phyloP scores from a whole-genome alignment of 2,797 vertebrate species.

The Syngnathus acus region DNA sequence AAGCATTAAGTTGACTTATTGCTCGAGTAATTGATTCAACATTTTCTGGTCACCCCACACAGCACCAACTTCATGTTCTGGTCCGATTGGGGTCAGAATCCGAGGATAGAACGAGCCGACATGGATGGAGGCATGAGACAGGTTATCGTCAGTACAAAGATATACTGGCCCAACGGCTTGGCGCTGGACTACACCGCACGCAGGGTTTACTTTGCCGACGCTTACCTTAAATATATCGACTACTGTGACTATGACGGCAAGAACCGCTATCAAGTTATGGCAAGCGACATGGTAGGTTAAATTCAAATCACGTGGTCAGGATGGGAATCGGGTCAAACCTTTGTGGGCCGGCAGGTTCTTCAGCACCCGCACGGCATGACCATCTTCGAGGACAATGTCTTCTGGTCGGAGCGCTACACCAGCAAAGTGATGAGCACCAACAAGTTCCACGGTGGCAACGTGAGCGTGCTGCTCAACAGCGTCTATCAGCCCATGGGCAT shows the following conservation, averaged over 20 bases:
- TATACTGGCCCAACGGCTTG: slow-evolving; percentile 72
- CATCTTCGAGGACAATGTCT: slow-evolving; percentile 86
- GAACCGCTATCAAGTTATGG: slow-evolving; percentile 83
- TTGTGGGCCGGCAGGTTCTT: slow-evolving; percentile 65
- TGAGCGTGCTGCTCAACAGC: slow-evolving; percentile 74
- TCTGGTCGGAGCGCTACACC: slow-evolving; percentile 82
- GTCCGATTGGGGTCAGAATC: slow-evolving; percentile 74
- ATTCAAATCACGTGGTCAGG: neutral
- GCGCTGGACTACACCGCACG: slow-evolving; percentile 76
- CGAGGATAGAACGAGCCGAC: slow-evolving; percentile 60
- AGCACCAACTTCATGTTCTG: slow-evolving; percentile 72
- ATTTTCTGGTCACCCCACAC: neutral
- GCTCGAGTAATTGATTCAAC: neutral
- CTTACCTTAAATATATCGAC: slow-evolving; percentile 90
- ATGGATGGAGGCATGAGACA: slow-evolving; percentile 62
- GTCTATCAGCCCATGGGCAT: slow-evolving; percentile 81
- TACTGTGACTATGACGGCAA: slow-evolving; percentile 88
- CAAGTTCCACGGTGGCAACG: slow-evolving; percentile 88
- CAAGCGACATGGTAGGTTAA: slow-evolving; percentile 81
- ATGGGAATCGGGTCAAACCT: neutral
- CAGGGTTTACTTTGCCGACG: slow-evolving; percentile 85
- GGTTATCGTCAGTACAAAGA: slow-evolving; percentile 63
- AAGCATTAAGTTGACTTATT: too few species aligned
- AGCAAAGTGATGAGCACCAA: slow-evolving; percentile 80
- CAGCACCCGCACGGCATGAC: slow-evolving; percentile 82